Base-by-base conservation (phyloP, 1,140 invertebrate species). In the Phthorimaea operculella region DNA sequence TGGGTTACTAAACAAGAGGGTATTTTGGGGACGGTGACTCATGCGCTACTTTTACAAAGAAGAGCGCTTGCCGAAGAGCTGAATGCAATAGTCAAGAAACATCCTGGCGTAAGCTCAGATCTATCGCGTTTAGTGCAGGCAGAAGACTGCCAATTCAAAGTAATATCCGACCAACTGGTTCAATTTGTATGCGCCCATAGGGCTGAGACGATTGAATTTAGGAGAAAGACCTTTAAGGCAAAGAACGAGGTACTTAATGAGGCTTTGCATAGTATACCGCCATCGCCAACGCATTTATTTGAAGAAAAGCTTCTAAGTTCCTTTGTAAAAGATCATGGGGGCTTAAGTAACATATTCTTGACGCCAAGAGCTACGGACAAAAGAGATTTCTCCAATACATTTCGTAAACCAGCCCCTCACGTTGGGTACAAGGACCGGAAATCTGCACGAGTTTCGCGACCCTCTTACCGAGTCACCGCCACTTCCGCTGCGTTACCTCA, bases 11-110 rank as follows among this genome's bases (percentile, higher is more conserved):
- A 21, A 10, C 21, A 28, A 28, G 21, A 28, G 21, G 21, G 21
- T 28, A 4, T 28, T 28, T 21, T 52, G 28, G 56, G 56, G 3
- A 42, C 56, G 2, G 52, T 57, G 10, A 18, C 44, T 5, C 50
- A 57, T 47, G 56, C 50, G 10, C 50, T 57, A 9, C n/a, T 57
- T 4, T 8, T 11, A 14, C 56, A 57, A 28, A 15, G 56, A 9
- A 49, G 48, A 21, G 44, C 8, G 14, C 34, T 57, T 2, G 11
- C 4, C 1, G 56, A 57, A 39, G 51, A 36, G 15, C 1, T 47
- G 5, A 33, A 49, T 0, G 21, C n/a, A 12, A 16, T 52, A 9
- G 1, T 36, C 17, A 48, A 47, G 4, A 42, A 56, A n/a, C 28
- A 4, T 33, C 48, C 48, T 1, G 17, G 21, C 10, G 15, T 15